A percentile compares a stretch with the other conserved stretches of the same genome.
Evolutionary conservation across 2,888 invertebrate species (phyloP).

Genomic region (Coecobrya sp.): DNA sequence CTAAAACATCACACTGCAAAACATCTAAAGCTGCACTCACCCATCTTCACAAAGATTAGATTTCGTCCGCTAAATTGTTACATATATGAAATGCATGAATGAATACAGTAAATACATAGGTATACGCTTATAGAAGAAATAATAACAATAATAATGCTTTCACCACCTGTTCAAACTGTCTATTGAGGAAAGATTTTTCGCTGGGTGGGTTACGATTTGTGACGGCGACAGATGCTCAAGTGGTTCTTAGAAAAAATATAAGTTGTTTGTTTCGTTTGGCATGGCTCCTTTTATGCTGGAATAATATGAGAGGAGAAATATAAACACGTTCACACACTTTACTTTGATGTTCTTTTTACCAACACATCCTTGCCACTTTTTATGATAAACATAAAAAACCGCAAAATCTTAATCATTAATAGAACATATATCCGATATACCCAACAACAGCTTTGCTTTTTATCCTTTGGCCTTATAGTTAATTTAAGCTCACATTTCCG

Average conservation of each 20-base stretch:
- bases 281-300: neutral
- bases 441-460: no score
- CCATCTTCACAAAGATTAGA: no score
- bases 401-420: no score
- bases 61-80: no score
- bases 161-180: neutral
- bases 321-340: neutral
- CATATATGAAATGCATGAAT: no score
- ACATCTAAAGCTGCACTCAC: no score
- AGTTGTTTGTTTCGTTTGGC: slow-evolving; percentile 7
- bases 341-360: neutral
- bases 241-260: neutral
- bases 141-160: neutral
- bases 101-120: neutral
- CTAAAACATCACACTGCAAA: no score
- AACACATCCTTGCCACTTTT: no score
- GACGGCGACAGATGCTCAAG: neutral
- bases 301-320: neutral
- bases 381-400: no score
- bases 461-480: no score
- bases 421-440: no score
- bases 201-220: neutral
- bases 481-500: no score
- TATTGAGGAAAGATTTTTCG: neutral
- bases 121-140: neutral